phyloP scores from a whole-genome alignment of 2,797 vertebrate species.

The Podargus strigoides region DNA sequence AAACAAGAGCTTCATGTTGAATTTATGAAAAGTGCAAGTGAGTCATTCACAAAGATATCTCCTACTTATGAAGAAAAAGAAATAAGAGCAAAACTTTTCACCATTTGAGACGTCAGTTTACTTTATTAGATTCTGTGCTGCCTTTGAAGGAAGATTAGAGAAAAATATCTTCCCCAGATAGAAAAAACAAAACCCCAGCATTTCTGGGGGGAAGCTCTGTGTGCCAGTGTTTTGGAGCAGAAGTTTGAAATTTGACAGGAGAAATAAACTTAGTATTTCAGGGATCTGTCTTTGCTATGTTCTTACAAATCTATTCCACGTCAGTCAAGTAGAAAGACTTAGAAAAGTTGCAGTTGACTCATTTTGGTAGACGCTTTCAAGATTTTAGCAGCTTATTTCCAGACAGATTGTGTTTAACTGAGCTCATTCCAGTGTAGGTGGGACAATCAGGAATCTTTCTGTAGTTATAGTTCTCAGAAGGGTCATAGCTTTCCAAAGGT shows the following conservation, averaged over 20 bases:
- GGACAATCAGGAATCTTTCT: not conserved
- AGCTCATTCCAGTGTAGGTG: not conserved
- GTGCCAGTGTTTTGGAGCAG: not conserved
- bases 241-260: not conserved
- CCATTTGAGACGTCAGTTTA: not conserved
- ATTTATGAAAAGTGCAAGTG: not conserved
- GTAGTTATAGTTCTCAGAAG: not conserved
- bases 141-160: not conserved
- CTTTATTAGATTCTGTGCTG: not conserved
- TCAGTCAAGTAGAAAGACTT: not conserved
- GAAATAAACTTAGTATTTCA: not conserved
- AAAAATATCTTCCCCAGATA: not conserved
- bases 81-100: not conserved
- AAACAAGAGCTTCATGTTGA: not conserved
- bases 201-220: not conserved
- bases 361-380: not conserved
- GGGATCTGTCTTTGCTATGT: not conserved
- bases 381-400: not conserved
- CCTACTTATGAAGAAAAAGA: not conserved
- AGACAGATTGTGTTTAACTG: not conserved
- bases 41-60: not conserved
- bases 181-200: accelerated
- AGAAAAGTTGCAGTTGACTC: not conserved
- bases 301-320: not conserved
- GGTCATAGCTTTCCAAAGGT: not conserved